Evolutionary conservation across 2,888 invertebrate genomes (phyloP).

Genomic region (Lysandra bellargus): DNA sequence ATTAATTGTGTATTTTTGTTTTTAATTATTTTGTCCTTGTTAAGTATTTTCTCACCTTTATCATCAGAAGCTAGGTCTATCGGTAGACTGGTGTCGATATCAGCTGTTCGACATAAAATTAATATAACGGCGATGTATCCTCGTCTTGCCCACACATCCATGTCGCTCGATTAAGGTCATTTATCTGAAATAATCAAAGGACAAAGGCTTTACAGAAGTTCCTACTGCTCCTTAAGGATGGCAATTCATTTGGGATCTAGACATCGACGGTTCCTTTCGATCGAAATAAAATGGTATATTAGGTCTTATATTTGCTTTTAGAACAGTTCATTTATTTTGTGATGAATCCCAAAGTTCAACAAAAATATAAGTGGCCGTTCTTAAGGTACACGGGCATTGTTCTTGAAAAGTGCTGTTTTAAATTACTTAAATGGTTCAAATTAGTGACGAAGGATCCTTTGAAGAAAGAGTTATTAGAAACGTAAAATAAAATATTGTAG

Average conservation of each 20-base stretch:
- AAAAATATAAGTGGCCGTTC: too few species aligned
- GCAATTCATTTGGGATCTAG: not conserved
- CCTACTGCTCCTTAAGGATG: not conserved
- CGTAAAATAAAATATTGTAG: too few species aligned
- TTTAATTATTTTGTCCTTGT: not conserved
- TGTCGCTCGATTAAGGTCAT: constrained; percentile 69
- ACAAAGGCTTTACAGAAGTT: not conserved
- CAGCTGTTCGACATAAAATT: constrained; percentile 74
- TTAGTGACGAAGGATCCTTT: too few species aligned
- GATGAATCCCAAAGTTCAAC: too few species aligned
- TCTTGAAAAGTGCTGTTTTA: too few species aligned
- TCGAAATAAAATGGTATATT: too few species aligned
- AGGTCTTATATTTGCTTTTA: too few species aligned
- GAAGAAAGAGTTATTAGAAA: too few species aligned
- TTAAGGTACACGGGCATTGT: too few species aligned
- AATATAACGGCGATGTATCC: constrained; percentile 62
- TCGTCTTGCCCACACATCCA: constrained; percentile 67
- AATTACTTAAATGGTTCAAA: too few species aligned
- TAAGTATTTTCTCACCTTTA: constrained; percentile 57
- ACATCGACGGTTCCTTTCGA: not conserved
- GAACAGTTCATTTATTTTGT: too few species aligned
- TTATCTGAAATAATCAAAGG: constrained; percentile 59
- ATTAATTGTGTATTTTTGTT: not conserved
- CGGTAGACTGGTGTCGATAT: constrained; percentile 68
- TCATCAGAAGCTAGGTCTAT: constrained; percentile 71